A percentile compares a stretch with the other conserved stretches of the same genome.
phyloP scores from a whole-genome alignment of 2,113 vertebrate species.

The Amblyornis subalaris region DNA sequence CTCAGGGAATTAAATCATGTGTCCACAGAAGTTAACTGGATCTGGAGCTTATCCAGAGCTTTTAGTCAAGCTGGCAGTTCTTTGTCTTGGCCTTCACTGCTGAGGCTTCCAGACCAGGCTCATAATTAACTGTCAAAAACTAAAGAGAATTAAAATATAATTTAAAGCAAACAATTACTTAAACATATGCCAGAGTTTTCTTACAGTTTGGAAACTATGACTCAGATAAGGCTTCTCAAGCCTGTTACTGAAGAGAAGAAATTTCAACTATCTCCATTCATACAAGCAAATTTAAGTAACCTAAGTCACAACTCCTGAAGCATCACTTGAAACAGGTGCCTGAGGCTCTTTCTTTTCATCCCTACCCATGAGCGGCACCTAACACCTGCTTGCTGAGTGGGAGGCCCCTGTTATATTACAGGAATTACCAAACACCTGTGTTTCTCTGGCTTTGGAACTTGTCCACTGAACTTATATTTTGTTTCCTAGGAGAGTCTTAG shows the following conservation, averaged over 20 bases:
- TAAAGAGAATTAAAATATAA: neutral
- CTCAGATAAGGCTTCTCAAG: neutral
- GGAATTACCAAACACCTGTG: neutral
- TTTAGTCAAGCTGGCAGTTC: neutral
- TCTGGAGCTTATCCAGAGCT: neutral
- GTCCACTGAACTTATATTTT: neutral
- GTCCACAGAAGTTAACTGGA: neutral
- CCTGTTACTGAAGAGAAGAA: neutral
- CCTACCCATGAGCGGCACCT: rapidly evolving
- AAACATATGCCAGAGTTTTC: neutral
- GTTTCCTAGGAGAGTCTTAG: neutral
- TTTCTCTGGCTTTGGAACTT: neutral
- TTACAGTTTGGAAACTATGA: neutral
- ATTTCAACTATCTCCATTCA: neutral
- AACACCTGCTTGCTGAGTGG: neutral
- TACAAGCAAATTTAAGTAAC: neutral
- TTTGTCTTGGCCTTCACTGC: neutral
- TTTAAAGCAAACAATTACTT: neutral
- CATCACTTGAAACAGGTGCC: neutral
- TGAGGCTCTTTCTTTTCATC: neutral
- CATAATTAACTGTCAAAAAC: neutral
- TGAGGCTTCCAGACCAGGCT: neutral
- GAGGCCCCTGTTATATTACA: neutral
- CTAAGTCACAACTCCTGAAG: neutral
- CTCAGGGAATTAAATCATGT: neutral